Evolutionary conservation across 2,113 vertebrate species (phyloP).

Genomic region (Gymnobelideus leadbeateri): DNA sequence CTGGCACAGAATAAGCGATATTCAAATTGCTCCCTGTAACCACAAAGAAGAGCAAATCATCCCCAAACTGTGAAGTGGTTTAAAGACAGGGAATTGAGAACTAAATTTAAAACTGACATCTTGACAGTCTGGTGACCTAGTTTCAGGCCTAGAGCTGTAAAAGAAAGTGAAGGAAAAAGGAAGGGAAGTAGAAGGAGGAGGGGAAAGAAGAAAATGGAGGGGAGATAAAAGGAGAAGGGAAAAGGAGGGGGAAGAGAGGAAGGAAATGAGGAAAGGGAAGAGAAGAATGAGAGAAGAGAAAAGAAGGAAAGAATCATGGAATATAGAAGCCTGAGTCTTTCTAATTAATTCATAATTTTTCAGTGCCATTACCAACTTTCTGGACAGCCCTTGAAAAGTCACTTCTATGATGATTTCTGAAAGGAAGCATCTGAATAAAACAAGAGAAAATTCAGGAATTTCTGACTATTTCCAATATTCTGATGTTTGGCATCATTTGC

Average conservation of each 20-base stretch:
- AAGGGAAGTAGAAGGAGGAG: background rate
- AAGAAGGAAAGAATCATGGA: background rate
- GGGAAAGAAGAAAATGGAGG: background rate
- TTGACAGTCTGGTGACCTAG: slow-evolving; percentile 77
- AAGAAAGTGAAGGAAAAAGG: slow-evolving; percentile 33
- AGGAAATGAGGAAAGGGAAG: background rate
- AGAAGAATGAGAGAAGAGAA: background rate
- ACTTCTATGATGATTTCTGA: background rate
- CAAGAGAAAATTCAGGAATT: background rate
- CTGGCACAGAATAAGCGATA: slow-evolving; percentile 37
- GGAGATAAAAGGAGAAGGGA: background rate
- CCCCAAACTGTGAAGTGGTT: slow-evolving; percentile 66
- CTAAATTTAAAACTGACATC: slow-evolving; percentile 78
- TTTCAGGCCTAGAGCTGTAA: slow-evolving; percentile 65
- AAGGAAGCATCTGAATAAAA: background rate
- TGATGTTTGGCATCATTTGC: background rate
- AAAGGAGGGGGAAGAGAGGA: background rate
- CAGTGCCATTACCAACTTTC: background rate
- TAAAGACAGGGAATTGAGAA: slow-evolving; percentile 76
- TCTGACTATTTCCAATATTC: background rate
- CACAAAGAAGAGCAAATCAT: slow-evolving; percentile 72
- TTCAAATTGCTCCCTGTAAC: slow-evolving; percentile 69
- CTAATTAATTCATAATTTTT: background rate
- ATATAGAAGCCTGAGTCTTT: background rate
- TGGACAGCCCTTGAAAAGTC: background rate